A percentile compares a stretch with the other conserved stretches of the same genome.
Evolutionary conservation across 2,113 vertebrate species (phyloP).

Genomic region (Lutjanus erythropterus): DNA sequence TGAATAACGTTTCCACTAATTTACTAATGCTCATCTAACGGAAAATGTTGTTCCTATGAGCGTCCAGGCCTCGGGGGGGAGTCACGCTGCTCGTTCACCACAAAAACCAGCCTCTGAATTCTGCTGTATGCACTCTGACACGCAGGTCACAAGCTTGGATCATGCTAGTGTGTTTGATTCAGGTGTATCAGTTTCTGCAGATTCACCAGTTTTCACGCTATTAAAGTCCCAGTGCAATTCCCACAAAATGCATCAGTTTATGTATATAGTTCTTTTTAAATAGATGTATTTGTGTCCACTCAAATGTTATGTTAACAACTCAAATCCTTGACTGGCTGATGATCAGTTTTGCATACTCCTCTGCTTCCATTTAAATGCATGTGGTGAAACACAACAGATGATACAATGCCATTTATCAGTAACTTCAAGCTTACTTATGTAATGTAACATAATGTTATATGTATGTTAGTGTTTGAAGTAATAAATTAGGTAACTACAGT

Average conservation of each 20-base stretch:
- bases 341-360: neutral
- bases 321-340: neutral
- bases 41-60: constrained; percentile 49
- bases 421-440: neutral
- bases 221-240: neutral
- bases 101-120: constrained; percentile 4
- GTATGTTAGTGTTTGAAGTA: neutral
- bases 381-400: neutral
- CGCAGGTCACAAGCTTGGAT: neutral
- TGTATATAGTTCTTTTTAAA: too few relatives aligned
- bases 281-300: neutral
- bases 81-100: constrained; percentile 19
- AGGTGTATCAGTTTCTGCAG: neutral
- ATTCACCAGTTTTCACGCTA: neutral
- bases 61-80: constrained; percentile 23
- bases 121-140: neutral
- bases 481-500: neutral
- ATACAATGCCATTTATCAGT: neutral
- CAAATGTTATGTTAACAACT: neutral
- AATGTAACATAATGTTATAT: neutral
- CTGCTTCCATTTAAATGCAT: neutral
- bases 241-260: neutral
- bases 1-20: constrained; percentile 60
- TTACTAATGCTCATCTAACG: constrained; percentile 64
- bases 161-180: neutral